A percentile compares a stretch with the other conserved stretches of the same genome.
Evolutionary conservation across 1,140 invertebrate species (phyloP).

Genomic region (Drosophila trapezifrons): DNA sequence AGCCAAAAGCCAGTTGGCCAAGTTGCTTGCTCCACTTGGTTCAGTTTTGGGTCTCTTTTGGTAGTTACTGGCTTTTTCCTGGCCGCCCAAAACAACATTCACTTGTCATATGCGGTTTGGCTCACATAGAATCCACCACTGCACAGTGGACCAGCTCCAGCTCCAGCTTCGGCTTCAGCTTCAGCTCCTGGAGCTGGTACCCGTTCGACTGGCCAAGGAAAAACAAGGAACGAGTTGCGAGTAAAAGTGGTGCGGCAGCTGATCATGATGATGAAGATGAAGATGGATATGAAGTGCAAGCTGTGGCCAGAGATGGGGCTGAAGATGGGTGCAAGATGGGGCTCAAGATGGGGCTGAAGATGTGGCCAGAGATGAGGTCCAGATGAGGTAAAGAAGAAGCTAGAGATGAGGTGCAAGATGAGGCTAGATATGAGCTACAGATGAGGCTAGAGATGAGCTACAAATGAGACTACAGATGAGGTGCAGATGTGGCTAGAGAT

Average conservation of each 20-base stretch:
- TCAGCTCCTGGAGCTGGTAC: conserved; percentile 18
- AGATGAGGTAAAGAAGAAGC: no score
- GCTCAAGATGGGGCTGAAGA: background rate
- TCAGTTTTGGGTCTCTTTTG: conserved; percentile 36
- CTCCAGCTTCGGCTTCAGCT: conserved; percentile 12
- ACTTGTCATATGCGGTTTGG: conserved; percentile 72
- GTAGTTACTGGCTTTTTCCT: conserved; percentile 50
- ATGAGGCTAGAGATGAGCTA: background rate
- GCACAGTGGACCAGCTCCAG: background rate
- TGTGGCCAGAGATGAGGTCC: no score
- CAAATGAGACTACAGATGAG: background rate
- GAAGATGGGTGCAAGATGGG: background rate
- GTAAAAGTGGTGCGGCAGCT: conserved; percentile 35
- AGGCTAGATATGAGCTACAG: background rate
- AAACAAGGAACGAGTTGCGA: conserved; percentile 24
- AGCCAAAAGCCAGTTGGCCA: conserved; percentile 42
- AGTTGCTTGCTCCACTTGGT: conserved; percentile 36
- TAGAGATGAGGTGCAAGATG: background rate
- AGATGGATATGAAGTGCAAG: background rate
- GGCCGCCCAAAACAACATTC: conserved; percentile 74
- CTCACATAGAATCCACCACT: conserved; percentile 66
- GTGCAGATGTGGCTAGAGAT: background rate
- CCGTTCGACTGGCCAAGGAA: conserved; percentile 30
- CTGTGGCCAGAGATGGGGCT: no score
- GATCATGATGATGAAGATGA: background rate